Evolutionary conservation across 2,113 vertebrate genomes (phyloP).

Genomic region (Paraplagusia blochii): DNA sequence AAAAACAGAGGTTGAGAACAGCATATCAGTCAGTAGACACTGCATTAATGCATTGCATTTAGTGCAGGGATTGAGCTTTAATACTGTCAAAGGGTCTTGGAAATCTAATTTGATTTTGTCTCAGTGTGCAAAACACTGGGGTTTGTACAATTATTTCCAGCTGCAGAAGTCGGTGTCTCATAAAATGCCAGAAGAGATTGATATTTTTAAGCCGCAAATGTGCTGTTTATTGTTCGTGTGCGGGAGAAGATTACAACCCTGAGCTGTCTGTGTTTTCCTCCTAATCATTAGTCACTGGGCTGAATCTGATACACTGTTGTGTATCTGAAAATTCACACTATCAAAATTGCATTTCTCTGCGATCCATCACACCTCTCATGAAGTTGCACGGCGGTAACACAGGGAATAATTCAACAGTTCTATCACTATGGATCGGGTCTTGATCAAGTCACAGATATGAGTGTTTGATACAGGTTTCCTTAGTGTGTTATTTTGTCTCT

Average conservation of each 20-base stretch:
- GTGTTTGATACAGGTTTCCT: conserved; percentile 33
- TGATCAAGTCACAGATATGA: conserved; percentile 54
- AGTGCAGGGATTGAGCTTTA: too few relatives aligned
- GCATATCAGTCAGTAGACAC: too few relatives aligned
- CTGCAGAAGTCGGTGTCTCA: conserved; percentile 2
- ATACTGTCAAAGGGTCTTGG: too few relatives aligned
- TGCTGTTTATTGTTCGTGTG: conserved; percentile 35
- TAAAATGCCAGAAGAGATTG: conserved; percentile 40
- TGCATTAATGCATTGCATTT: too few relatives aligned
- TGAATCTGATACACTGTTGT: conserved; percentile 43
- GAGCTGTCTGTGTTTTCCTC: conserved; percentile 41
- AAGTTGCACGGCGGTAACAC: conserved; percentile 41
- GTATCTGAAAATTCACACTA: conserved; percentile 45
- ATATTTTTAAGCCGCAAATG: conserved; percentile 51
- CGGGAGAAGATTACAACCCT: conserved; percentile 42
- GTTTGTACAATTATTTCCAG: too few relatives aligned
- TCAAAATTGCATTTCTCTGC: conserved; percentile 48
- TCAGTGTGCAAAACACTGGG: too few relatives aligned
- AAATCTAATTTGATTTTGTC: too few relatives aligned
- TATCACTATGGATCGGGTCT: conserved; percentile 26
- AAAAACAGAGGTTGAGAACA: too few relatives aligned
- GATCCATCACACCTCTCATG: conserved; percentile 52
- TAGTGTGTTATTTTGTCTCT: conserved; percentile 29
- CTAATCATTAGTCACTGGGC: conserved; percentile 52
- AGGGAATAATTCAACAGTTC: conserved; percentile 7